A percentile compares a stretch with the other conserved stretches of the same genome.
These are phyloP conservation scores for Heptranchias perlo DNA, from an alignment of 2,113 vertebrate species.

Conservation along the genomic window DNA sequence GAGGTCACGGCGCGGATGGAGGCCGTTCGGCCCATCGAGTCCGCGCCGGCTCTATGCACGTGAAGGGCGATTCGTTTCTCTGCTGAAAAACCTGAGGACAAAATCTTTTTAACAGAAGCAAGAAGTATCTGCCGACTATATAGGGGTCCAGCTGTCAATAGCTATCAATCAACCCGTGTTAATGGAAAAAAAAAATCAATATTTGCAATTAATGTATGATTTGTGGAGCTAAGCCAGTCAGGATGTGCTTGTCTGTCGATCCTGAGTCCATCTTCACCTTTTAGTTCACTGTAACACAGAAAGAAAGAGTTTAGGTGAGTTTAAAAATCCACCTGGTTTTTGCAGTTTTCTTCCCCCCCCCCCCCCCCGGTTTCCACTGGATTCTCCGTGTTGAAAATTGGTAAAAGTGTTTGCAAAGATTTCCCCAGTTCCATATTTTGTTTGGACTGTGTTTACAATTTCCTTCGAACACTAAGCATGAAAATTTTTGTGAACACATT, in stretches of 20 bases:
- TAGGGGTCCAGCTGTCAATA: not conserved
- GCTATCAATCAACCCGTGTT: not conserved
- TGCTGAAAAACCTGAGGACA: not conserved
- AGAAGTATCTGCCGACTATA: not conserved
- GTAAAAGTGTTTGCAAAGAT: not conserved
- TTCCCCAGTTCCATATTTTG: not conserved
- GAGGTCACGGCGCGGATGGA: too few relatives aligned
- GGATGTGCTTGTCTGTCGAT: too few relatives aligned
- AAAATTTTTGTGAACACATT: not conserved
- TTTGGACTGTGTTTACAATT: not conserved
- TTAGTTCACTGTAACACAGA: not conserved
- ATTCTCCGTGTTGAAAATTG: not conserved
- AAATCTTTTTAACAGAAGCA: not conserved
- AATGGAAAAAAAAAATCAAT: not conserved
- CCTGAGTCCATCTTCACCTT: not conserved
- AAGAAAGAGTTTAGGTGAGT: not conserved
- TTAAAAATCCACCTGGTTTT: too few relatives aligned
- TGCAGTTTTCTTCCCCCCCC: too few relatives aligned
- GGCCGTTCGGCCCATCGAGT: too few relatives aligned
- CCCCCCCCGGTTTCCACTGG: not conserved
- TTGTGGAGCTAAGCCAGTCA: not conserved
- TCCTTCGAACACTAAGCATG: not conserved
- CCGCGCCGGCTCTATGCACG: too few relatives aligned
- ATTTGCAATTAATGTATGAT: conserved; percentile 26
- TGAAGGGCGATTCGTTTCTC: not conserved